Evolutionary conservation across 2,888 invertebrate species (phyloP).

Genomic region (Chouioia cunea): DNA sequence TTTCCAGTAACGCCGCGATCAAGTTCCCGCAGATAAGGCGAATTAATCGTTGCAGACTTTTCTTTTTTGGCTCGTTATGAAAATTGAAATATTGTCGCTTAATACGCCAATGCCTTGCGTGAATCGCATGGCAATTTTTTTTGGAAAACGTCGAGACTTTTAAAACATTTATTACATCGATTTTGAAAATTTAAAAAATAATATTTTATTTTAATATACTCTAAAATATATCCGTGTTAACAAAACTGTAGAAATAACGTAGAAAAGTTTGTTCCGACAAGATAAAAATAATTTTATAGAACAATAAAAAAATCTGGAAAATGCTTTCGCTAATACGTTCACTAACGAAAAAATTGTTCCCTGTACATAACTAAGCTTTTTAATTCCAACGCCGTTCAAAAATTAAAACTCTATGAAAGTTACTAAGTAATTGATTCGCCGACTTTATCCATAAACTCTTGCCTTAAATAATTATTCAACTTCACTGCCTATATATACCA

Average conservation of each 20-base stretch:
- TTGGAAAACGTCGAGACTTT: no score
- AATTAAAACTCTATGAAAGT: no score
- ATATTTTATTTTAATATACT: no score
- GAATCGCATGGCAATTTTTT: no score
- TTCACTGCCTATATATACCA: neutral
- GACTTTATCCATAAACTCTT: conserved; percentile 13
- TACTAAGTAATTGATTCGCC: conserved; percentile 23
- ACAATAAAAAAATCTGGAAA: no score
- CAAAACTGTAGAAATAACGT: no score
- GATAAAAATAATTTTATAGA: no score
- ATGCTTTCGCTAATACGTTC: neutral
- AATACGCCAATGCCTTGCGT: conserved; percentile 20
- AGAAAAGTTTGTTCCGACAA: no score
- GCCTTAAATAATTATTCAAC: conserved; percentile 28
- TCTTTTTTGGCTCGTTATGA: conserved; percentile 6
- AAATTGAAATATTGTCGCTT: conserved; percentile 44
- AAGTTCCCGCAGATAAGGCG: conserved; percentile 21
- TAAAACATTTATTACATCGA: neutral
- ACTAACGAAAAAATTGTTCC: no score
- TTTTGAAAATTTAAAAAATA: neutral
- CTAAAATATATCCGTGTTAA: no score
- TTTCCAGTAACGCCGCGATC: conserved; percentile 37
- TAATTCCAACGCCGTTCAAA: no score
- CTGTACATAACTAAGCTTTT: no score
- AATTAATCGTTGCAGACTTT: conserved; percentile 32